Evolutionary conservation across 2,797 vertebrate species (phyloP).

Genomic region (Hemibagrus guttatus): DNA sequence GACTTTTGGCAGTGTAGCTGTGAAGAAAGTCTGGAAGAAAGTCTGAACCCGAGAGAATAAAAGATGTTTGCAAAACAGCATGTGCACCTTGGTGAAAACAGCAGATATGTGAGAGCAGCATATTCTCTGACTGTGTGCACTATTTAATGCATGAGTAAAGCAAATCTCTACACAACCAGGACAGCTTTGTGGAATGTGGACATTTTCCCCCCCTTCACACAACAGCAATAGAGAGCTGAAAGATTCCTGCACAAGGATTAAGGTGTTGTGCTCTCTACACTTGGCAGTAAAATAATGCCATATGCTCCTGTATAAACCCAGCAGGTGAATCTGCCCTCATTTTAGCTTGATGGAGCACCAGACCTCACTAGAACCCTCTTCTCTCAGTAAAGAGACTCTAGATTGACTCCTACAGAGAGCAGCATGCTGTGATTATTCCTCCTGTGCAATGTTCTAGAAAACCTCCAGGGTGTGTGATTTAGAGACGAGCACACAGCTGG

Average conservation of each 20-base stretch:
- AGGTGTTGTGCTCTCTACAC: neutral
- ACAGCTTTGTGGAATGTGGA: neutral
- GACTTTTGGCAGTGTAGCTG: neutral
- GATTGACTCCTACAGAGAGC: slow-evolving; percentile 16
- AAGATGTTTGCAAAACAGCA: neutral
- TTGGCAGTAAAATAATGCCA: slow-evolving; percentile 18
- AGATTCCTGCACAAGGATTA: neutral
- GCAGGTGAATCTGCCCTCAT: slow-evolving; percentile 31
- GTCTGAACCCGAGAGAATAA: neutral
- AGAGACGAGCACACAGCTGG: slow-evolving; percentile 25
- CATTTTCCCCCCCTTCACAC: neutral
- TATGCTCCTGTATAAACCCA: slow-evolving; percentile 27
- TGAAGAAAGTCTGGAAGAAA: too few relatives aligned
- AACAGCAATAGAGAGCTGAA: neutral
- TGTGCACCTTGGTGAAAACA: neutral
- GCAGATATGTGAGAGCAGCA: neutral
- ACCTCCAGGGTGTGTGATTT: slow-evolving; percentile 35
- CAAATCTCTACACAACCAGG: neutral
- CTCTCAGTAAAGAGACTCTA: slow-evolving; percentile 1
- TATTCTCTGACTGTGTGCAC: neutral
- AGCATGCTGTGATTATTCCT: slow-evolving; percentile 30
- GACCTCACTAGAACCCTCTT: neutral
- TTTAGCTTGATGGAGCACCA: slow-evolving; percentile 40
- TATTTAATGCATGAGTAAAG: neutral
- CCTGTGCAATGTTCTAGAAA: slow-evolving; percentile 35